Evolutionary conservation across 2,888 invertebrate genomes (phyloP).

Genomic region (Eudemis profundana): DNA sequence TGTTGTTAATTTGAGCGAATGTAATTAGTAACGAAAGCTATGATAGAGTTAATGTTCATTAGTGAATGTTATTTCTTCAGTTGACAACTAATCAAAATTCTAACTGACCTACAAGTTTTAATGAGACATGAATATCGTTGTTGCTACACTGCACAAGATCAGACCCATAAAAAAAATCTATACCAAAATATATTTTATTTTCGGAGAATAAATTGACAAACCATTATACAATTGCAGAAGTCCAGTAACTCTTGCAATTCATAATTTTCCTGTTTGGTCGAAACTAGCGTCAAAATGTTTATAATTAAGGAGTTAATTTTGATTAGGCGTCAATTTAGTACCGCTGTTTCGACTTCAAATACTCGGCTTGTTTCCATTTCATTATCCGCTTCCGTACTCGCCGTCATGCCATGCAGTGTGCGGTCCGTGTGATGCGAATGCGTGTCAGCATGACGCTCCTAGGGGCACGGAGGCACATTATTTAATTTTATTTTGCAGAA

Average conservation of each 20-base stretch:
- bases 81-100: conserved; percentile 16
- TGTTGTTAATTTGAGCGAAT: background rate
- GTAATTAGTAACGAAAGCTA: conserved; percentile 22
- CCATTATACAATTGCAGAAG: too few species aligned
- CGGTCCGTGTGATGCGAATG: conserved; percentile 50
- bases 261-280: too few species aligned
- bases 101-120: background rate
- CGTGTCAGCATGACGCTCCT: conserved; percentile 66
- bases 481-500: conserved; percentile 81
- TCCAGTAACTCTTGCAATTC: too few species aligned
- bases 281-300: too few species aligned
- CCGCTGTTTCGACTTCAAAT: conserved; percentile 17
- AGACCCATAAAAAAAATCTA: too few species aligned
- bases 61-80: conserved; percentile 15
- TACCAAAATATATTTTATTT: too few species aligned
- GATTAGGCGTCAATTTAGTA: conserved; percentile 2
- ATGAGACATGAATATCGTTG: background rate
- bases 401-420: conserved; percentile 36
- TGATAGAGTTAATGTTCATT: conserved; percentile 19
- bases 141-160: background rate
- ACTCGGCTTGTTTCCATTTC: conserved; percentile 31
- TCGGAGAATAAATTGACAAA: too few species aligned
- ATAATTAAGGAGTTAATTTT: background rate
- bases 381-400: conserved; percentile 22
- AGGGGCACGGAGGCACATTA: conserved; percentile 80